Base-by-base conservation (phyloP, 2,113 vertebrate species). In the Daphoenositta chrysoptera region DNA sequence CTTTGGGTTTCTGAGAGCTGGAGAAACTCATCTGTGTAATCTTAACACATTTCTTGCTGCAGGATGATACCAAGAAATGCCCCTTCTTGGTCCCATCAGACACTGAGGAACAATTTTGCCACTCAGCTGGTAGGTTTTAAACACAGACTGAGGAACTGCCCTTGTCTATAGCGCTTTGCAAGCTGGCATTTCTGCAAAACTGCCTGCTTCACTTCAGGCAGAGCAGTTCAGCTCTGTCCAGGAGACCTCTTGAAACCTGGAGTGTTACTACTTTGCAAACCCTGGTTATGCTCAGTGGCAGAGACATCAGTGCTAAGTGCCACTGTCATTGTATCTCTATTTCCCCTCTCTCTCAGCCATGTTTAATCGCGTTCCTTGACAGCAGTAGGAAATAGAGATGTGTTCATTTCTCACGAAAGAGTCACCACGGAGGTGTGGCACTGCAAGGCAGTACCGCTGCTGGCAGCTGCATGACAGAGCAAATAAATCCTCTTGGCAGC, bases 401-500 rank as follows among this genome's bases (percentile, higher is more conserved):
- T 26, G 33, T 20, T 95, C 28, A 19, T 89, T 87, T 71, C 60
- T 72, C 63, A 60, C 1, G 0, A 56, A 10, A 48, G 64, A 70
- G 22, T 66, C 69, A 82, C 51, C 39, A n/a, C 3, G 5, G 60
- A 65, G 65, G 65, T 75, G 69, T 78, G 88, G 60, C 56, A 66
- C 54, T 63, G 68, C 54, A 50, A 37, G 33, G 5, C 33, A 77
- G 73, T 27, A 56, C 45, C 0, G 11, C 89, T 81, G 35, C 40
- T 60, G 69, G 78, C 69, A 87, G 90, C 63, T 50, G 23, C 13
- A 3, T 8, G 57, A 63, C 57, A 63, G 57, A 77, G 63, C 35
- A 89, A 83, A 89, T 51, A 89, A 91, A 94, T 51, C 45, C 58
- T 72, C 57, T 30, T 35, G 48, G 54, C 68, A 89, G 92, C 90